Percentiles rank a stretch among this genome's conserved stretches.
These are phyloP conservation scores for Carabus problematicus DNA, from an alignment of 2,888 invertebrate genomes.

Conservation along the genomic window DNA sequence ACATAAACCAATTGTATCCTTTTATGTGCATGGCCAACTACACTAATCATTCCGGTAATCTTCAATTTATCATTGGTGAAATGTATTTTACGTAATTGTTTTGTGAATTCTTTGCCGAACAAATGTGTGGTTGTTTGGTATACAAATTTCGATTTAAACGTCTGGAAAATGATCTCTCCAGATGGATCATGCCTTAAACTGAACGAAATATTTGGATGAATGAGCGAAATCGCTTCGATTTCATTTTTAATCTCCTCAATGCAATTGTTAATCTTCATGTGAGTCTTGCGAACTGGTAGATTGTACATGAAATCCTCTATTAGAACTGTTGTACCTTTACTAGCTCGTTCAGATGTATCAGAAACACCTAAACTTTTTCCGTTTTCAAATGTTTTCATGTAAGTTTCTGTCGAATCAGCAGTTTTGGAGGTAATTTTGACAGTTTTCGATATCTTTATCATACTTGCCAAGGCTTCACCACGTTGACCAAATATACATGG, in stretches of 20 bases:
- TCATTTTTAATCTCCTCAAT: conserved; percentile 66
- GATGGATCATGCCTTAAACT: conserved; percentile 71
- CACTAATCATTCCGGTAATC: conserved; percentile 66
- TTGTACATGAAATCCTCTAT: conserved; percentile 71
- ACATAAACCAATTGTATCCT: conserved; percentile 70
- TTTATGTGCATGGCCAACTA: conserved; percentile 58
- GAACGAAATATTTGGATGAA: conserved; percentile 71
- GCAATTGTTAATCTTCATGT: conserved; percentile 63
- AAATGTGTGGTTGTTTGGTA: conserved; percentile 63
- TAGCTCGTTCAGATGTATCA: conserved; percentile 62
- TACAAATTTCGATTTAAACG: conserved; percentile 64
- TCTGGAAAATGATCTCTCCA: conserved; percentile 66
- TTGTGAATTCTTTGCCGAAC: conserved; percentile 58
- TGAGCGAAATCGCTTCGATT: conserved; percentile 69
- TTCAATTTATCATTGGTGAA: conserved; percentile 60
- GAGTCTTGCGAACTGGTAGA: conserved; percentile 67
- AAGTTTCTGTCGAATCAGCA: conserved; percentile 62
- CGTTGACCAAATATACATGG: conserved; percentile 70
- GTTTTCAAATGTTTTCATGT: conserved; percentile 61
- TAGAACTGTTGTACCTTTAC: conserved; percentile 76
- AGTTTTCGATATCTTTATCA: conserved; percentile 64
- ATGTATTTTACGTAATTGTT: conserved; percentile 56
- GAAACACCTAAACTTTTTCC: conserved; percentile 48
- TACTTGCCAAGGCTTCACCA: conserved; percentile 73
- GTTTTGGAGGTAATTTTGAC: conserved; percentile 68